phyloP scores from a whole-genome alignment of 2,113 vertebrate genomes.

The Sitta europaea region DNA sequence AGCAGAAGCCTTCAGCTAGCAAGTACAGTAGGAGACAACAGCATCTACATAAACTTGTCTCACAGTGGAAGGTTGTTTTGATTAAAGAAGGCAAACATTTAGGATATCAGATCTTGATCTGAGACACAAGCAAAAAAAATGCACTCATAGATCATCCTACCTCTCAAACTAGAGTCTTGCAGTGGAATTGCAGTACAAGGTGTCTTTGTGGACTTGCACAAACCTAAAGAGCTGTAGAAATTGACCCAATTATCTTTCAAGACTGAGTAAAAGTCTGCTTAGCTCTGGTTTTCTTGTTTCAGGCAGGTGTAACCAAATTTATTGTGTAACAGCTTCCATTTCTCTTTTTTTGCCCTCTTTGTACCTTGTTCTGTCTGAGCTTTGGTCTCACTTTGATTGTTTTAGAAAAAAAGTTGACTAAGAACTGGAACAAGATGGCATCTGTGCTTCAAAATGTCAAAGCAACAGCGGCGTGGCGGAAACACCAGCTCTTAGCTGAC shows the following conservation, averaged over 20 bases:
- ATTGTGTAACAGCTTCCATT: neutral
- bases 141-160: neutral
- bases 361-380: neutral
- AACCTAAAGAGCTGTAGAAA: neutral
- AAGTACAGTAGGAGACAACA: neutral
- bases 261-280: neutral
- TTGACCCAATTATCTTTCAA: neutral
- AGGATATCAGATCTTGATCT: neutral
- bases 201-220: neutral
- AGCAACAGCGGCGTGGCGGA: conserved; percentile 70
- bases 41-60: neutral
- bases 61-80: neutral
- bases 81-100: neutral
- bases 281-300: neutral
- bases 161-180: neutral
- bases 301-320: neutral
- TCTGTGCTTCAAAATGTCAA: conserved; percentile 74
- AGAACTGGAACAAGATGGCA: conserved; percentile 52
- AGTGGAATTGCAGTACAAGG: neutral
- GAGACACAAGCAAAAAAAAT: neutral
- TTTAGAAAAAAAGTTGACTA: neutral
- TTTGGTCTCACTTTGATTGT: neutral
- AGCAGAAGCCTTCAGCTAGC: neutral
- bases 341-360: neutral
- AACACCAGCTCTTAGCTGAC: conserved; percentile 77